A percentile compares a stretch with the other conserved stretches of the same genome.
phyloP scores from a whole-genome alignment of 1,140 invertebrate species.

The Octopus sinensis region DNA sequence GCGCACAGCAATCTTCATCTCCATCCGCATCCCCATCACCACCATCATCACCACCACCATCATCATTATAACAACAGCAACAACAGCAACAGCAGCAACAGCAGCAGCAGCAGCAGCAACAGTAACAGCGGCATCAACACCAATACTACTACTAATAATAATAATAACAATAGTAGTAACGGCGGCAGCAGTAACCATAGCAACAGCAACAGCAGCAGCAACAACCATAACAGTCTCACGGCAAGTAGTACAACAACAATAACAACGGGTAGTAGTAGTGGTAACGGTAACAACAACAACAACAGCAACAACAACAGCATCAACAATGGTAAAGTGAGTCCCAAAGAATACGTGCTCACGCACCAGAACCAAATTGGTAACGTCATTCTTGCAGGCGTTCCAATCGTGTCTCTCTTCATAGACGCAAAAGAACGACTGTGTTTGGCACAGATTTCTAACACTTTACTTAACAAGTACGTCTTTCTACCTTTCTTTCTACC shows the following conservation, averaged over 20 bases:
- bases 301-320: background rate
- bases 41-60: too few relatives aligned
- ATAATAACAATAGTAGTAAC: too few relatives aligned
- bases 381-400: constrained; percentile 85
- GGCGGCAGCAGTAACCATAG: too few relatives aligned
- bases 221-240: too few relatives aligned
- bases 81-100: too few relatives aligned
- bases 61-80: too few relatives aligned
- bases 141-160: too few relatives aligned
- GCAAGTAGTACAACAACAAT: background rate
- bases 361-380: constrained; percentile 71
- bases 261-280: background rate
- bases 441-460: constrained; percentile 94
- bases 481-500: background rate
- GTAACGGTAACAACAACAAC: background rate
- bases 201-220: too few relatives aligned
- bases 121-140: too few relatives aligned
- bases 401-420: constrained; percentile 90
- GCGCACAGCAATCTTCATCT: background rate
- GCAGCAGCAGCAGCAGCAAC: too few relatives aligned
- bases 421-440: constrained; percentile 86
- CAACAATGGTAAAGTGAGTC: background rate
- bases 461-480: constrained; percentile 74
- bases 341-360: background rate
- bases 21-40: too few relatives aligned